Base-by-base conservation (phyloP, 2,797 vertebrate species). In the Tenualosa ilisha region DNA sequence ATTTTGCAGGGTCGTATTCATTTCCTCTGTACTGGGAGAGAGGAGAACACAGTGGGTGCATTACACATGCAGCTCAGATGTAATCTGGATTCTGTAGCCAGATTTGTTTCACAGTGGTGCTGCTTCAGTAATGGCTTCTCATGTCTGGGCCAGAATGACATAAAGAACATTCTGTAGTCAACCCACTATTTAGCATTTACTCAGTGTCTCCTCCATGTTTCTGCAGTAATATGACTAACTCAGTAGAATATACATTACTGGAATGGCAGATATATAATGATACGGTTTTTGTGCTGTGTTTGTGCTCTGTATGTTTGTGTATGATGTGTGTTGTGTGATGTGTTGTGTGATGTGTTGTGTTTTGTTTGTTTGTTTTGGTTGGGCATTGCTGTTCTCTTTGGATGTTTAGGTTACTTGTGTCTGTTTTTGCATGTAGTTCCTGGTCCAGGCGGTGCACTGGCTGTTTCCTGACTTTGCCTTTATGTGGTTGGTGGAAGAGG, bases 401-500 rank as follows among this genome's bases (percentile, higher is more conserved):
- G 20, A 22, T n/a, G 20, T 59, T 6, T 22, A 0, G 20, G 56
- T 6, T 17, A 11, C 24, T 3, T 20, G 51, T 53, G 20, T 56
- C 1, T 84, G 31, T 51, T 43, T 37, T 3, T 88, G 53, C 20
- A 24, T 46, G 37, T 89, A 99, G 98, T 92, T 97, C 86, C 94
- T 99, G 1, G 54, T 98, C 43, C 94, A 92, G 86, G 90, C 91
- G 0, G 97, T 99, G 87, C 96, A 97, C 82, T 96, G 97, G 93
- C 95, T 99, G 54, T 99, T 99, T 90, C 98, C 98, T n/a, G 96
- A 98, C 89, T 98, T 99, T 89, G 96, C 96, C 83, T 99, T 99
- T 89, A 97, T 98, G 96, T 99, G 98, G 98, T 90, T 99, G 91
- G 97, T 98, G 85, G 98, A 99, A 31, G 98, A 99, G 91, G 97